Conservation (phyloP, 2,797 vertebrate genomes). For the Hemibagrus guttatus region DNA sequence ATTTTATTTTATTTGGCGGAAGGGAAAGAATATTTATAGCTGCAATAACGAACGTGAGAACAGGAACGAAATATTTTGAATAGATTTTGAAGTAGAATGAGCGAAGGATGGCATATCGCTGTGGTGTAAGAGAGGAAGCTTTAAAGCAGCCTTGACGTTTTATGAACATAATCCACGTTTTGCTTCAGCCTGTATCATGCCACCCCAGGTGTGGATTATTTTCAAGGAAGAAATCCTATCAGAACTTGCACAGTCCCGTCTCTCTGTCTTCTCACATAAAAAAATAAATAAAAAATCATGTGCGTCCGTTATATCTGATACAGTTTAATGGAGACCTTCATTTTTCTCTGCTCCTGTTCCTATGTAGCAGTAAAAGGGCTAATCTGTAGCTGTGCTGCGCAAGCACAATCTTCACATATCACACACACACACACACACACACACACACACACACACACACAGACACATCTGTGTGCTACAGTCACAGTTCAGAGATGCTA, state of each 20-base stretch:
- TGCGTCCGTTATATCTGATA: conserved; percentile 17
- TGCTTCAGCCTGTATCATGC: background rate
- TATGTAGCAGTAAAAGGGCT: conserved; percentile 12
- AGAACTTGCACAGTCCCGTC: background rate
- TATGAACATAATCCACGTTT: background rate
- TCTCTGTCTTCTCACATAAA: background rate
- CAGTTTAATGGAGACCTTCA: conserved; percentile 2
- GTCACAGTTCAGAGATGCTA: conserved; percentile 51
- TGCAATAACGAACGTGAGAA: no score
- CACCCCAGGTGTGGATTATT: background rate
- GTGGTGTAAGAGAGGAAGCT: no score
- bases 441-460: conserved; percentile 4
- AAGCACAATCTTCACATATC: conserved; percentile 25
- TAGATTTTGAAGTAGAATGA: no score
- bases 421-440: conserved; percentile 26
- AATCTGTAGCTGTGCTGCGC: conserved; percentile 31
- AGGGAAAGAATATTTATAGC: no score
- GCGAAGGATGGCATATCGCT: no score
- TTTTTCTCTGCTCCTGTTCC: background rate
- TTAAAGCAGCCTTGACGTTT: background rate
- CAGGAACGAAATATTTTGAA: no score
- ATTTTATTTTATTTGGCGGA: no score
- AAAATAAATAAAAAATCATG: background rate
- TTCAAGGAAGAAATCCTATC: background rate
- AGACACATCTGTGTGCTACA: conserved; percentile 13